These are phyloP conservation scores for Irena cyanogastra DNA, from an alignment of 2,113 vertebrate species.

Conservation along the genomic window DNA sequence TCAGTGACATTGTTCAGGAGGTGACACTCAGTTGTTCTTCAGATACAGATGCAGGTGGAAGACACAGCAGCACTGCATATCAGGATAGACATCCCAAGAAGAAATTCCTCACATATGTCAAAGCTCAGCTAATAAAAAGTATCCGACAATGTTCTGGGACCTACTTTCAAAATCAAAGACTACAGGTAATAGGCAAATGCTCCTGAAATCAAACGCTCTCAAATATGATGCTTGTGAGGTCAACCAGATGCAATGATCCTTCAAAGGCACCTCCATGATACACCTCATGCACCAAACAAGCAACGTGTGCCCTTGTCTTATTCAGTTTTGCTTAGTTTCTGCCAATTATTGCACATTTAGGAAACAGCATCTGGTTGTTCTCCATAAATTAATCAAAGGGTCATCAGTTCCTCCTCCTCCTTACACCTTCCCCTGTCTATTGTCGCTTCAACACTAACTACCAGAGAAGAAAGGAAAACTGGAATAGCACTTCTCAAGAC, in stretches of 20 bases:
- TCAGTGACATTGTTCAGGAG: not conserved
- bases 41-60: not conserved
- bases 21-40: not conserved
- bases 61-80: not conserved
- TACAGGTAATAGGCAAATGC: not conserved
- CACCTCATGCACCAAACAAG: not conserved
- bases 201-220: not conserved
- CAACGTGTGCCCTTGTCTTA: not conserved
- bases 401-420: not conserved
- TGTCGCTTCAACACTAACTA: not conserved
- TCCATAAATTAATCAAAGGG: not conserved
- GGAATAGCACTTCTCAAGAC: not conserved
- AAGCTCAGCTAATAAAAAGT: not conserved
- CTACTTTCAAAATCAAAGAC: not conserved
- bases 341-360: not conserved
- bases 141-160: not conserved
- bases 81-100: not conserved
- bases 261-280: not conserved
- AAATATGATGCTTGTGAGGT: not conserved
- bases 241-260: not conserved
- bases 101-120: not conserved
- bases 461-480: not conserved
- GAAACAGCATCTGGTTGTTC: not conserved
- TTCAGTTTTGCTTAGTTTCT: not conserved
- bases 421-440: not conserved